These are phyloP conservation scores for Sphaerophoria taeniata DNA, from an alignment of 2,888 invertebrate genomes.

Conservation along the genomic window DNA sequence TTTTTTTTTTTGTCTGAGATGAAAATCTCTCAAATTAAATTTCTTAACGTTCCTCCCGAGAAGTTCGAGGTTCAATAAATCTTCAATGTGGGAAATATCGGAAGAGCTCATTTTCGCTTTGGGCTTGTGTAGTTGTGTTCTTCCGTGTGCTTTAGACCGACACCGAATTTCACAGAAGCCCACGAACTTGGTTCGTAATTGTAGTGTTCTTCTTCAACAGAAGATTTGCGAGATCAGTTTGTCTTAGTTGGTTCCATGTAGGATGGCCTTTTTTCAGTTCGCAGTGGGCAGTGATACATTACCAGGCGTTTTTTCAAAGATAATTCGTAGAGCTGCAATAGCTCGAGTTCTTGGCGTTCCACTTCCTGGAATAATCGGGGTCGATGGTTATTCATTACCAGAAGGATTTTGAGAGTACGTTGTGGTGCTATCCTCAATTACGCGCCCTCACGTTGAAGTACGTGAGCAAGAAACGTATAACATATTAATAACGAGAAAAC, in stretches of 20 bases:
- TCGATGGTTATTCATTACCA: constrained; percentile 54
- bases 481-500: too few species aligned
- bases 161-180: constrained; percentile 87
- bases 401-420: constrained; percentile 49
- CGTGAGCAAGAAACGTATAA: too few species aligned
- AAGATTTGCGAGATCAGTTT: constrained; percentile 79
- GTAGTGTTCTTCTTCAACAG: constrained; percentile 80
- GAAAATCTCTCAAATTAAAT: too few species aligned
- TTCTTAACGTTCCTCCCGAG: constrained; percentile 89
- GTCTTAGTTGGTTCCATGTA: constrained; percentile 83
- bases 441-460: constrained; percentile 21
- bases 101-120: constrained; percentile 83
- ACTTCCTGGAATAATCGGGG: constrained; percentile 24
- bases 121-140: constrained; percentile 83
- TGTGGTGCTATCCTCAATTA: constrained; percentile 50
- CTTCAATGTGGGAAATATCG: constrained; percentile 86
- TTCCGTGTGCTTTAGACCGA: constrained; percentile 86
- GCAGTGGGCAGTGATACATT: constrained; percentile 59
- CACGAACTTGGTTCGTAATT: constrained; percentile 84
- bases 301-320: constrained; percentile 79
- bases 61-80: constrained; percentile 88
- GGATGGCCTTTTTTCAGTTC: constrained; percentile 78
- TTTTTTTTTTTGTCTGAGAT: too few species aligned
- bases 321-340: constrained; percentile 79
- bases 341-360: constrained; percentile 67